phyloP scores from a whole-genome alignment of 2,888 invertebrate genomes.

The Eupithecia insigniata region DNA sequence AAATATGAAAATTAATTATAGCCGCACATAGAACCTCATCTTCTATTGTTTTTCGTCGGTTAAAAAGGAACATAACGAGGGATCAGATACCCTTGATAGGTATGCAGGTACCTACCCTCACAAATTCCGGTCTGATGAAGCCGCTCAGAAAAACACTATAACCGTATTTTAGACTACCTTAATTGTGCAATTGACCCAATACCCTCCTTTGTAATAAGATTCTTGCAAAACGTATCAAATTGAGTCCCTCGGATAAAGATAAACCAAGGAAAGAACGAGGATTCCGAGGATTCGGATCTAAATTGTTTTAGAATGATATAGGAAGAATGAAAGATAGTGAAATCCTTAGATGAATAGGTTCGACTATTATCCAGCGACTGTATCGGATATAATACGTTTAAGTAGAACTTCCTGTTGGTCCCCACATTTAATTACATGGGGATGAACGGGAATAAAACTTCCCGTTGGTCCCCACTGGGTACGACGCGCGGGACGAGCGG shows the following conservation, averaged over 20 bases:
- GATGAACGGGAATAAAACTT: no score
- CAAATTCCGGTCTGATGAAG: constrained; percentile 33
- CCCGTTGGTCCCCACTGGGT: no score
- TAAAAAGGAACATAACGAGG: constrained; percentile 9
- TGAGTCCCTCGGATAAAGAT: constrained; percentile 65
- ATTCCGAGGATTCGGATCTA: constrained; percentile 63
- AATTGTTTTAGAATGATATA: constrained; percentile 57
- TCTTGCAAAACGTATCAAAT: constrained; percentile 60
- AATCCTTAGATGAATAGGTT: constrained; percentile 23
- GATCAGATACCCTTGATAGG: constrained; percentile 15
- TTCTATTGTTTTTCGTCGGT: no score
- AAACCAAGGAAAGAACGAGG: constrained; percentile 60
- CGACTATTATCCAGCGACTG: background rate
- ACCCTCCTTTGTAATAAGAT: constrained; percentile 38
- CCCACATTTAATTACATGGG: no score
- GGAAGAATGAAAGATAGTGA: constrained; percentile 40
- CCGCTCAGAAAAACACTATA: constrained; percentile 36
- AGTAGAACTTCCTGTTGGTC: no score
- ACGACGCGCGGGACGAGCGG: no score
- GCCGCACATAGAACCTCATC: no score
- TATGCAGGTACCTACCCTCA: constrained; percentile 6
- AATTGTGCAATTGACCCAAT: constrained; percentile 39
- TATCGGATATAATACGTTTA: background rate
- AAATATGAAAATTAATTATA: no score
- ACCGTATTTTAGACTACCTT: constrained; percentile 38